Base-by-base conservation (phyloP, 2,888 invertebrate species). In the Acleris emargana region DNA sequence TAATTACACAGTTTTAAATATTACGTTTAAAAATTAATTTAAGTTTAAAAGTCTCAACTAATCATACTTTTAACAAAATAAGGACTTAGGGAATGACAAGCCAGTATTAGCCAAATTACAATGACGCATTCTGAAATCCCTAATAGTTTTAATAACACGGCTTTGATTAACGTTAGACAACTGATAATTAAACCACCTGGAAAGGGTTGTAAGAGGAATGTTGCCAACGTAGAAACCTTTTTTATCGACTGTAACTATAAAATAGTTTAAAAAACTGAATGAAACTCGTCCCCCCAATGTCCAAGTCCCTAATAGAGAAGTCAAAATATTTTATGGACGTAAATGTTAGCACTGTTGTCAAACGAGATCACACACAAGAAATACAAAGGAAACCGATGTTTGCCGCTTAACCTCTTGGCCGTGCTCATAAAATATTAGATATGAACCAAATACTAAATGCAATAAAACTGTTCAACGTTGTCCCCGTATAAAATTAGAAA, bases 271-370 rank as follows among this genome's bases (percentile, higher is more conserved):
- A 77, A 77, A 68, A 11, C 71, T 38, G 57, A 61, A 66, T 66
- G 47, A 57, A 74, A 76, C 75, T 77, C 81, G 82, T 82, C 83
- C 68, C 68, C 28, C 77, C 81, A 80, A 81, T 68, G 73, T 77
- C 78, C 72, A 64, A 64, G 49, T 59, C 49, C 82, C 82, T 87
- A 85, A 89, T 81, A 82, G 82, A 89, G 88, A 82, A 87, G 89
- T 91, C 91, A 90, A 91, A 91, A 92, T 91, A 92, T 92, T 92
- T 91, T 91, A 91, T 86, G 85, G 83, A 76, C 77, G 78, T 81
- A 80, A 80, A 88, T 87, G 90, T 91, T 91, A 88, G 89, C 91
- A 91, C 89, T 88, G 87, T 89, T 90, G 89, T 92, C 83, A 87
- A 86, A 83, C 76, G 79, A 78, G 86, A 88, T 90, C 88, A 82